These are phyloP conservation scores for Manis pentadactyla DNA, from an alignment of 2,797 vertebrate species.

Conservation along the genomic window DNA sequence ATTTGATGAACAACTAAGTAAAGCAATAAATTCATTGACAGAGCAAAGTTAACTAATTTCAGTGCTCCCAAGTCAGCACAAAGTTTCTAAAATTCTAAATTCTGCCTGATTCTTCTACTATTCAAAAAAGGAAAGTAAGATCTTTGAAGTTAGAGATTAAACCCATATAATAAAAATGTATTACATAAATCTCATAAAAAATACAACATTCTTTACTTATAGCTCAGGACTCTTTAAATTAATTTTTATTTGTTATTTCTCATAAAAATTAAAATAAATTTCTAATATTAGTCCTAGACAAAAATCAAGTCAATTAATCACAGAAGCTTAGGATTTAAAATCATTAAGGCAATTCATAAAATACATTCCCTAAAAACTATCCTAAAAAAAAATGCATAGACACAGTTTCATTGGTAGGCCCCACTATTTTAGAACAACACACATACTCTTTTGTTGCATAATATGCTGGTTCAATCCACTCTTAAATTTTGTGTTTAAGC, in stretches of 20 bases:
- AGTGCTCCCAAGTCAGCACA: background rate
- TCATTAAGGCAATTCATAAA: background rate
- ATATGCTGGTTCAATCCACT: background rate
- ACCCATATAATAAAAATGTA: background rate
- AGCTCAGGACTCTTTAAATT: background rate
- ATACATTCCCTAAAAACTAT: background rate
- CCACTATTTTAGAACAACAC: background rate
- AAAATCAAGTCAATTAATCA: constrained; percentile 47
- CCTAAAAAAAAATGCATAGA: background rate
- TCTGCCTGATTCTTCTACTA: background rate
- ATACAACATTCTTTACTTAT: background rate
- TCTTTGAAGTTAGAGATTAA: constrained; percentile 26
- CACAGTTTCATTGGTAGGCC: background rate
- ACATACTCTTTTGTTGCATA: background rate
- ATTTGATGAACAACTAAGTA: background rate
- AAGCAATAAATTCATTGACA: background rate
- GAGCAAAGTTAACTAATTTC: background rate
- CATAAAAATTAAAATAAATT: constrained; percentile 51
- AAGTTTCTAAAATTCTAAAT: background rate
- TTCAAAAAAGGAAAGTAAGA: background rate
- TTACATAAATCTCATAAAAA: background rate
- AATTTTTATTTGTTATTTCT: constrained; percentile 31
- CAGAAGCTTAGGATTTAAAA: background rate
- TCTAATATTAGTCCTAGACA: background rate
- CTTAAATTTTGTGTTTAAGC: constrained; percentile 3